phyloP scores from a whole-genome alignment of 2,797 vertebrate genomes.

The Ctenopoma multispine region DNA sequence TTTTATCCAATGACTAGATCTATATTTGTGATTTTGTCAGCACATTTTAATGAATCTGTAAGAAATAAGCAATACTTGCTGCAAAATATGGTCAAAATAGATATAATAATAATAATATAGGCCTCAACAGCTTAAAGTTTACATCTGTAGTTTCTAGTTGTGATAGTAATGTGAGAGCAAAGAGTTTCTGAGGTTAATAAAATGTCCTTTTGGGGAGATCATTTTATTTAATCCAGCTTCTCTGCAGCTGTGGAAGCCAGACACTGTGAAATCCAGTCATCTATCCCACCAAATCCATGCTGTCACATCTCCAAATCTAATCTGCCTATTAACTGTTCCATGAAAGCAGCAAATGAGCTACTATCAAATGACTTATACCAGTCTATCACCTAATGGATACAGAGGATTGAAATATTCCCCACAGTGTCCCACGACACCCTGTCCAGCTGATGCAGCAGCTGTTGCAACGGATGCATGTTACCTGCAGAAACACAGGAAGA shows the following conservation, averaged over 20 bases:
- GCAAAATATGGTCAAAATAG: not conserved
- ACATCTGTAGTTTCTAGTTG: not conserved
- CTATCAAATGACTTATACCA: constrained; percentile 50
- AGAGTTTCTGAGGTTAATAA: constrained; percentile 41
- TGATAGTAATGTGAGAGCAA: constrained; percentile 13
- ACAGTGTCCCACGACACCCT: constrained; percentile 37
- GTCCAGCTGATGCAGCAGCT: constrained; percentile 72
- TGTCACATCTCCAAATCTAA: constrained; percentile 64
- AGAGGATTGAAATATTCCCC: constrained; percentile 50
- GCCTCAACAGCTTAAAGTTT: not conserved
- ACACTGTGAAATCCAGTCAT: constrained; percentile 67
- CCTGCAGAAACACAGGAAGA: constrained; percentile 55
- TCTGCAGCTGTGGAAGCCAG: constrained; percentile 55
- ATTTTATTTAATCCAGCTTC: constrained; percentile 44
- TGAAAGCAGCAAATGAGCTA: constrained; percentile 63
- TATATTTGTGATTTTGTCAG: not conserved
- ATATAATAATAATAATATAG: not conserved
- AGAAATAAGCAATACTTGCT: not conserved
- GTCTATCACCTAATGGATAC: constrained; percentile 52
- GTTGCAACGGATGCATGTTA: constrained; percentile 55
- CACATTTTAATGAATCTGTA: not conserved
- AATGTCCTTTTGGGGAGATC: constrained; percentile 32
- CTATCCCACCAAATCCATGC: constrained; percentile 52
- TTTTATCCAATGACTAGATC: not conserved
- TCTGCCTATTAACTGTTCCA: constrained; percentile 57